Percentiles rank a stretch among this genome's conserved stretches.
phyloP scores from a whole-genome alignment of 2,113 vertebrate species.

The Zingel zingel region DNA sequence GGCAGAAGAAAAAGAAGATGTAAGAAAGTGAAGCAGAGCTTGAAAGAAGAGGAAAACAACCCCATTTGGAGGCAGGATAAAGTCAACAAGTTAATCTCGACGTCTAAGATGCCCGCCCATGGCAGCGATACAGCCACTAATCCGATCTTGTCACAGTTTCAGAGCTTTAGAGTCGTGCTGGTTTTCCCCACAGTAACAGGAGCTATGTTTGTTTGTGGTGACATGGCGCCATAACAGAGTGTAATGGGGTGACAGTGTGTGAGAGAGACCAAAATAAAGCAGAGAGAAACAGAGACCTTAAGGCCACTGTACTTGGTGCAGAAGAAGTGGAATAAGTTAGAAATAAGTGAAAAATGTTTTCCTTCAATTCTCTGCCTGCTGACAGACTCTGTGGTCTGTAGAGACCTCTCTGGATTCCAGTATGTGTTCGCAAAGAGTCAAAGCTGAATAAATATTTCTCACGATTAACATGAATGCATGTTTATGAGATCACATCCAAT shows the following conservation, averaged over 20 bases:
- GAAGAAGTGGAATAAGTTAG: slow-evolving; percentile 17
- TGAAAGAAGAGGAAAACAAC: background rate
- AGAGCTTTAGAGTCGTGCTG: slow-evolving; percentile 18
- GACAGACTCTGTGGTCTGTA: background rate
- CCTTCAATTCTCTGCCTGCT: background rate
- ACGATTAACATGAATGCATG: background rate
- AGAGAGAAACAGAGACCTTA: slow-evolving; percentile 34
- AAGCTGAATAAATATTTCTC: background rate
- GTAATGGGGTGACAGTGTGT: slow-evolving; percentile 51
- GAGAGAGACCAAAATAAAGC: slow-evolving; percentile 46
- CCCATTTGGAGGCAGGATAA: background rate
- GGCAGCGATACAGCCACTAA: slow-evolving; percentile 37
- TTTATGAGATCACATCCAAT: background rate
- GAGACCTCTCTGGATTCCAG: background rate
- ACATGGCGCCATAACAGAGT: slow-evolving; percentile 56
- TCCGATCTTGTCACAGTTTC: slow-evolving; percentile 53
- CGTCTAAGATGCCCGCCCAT: slow-evolving; percentile 18
- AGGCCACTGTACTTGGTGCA: slow-evolving; percentile 13
- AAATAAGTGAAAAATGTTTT: slow-evolving; percentile 15
- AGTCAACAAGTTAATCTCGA: slow-evolving; percentile 13
- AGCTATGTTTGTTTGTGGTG: slow-evolving; percentile 71
- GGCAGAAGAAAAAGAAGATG: background rate
- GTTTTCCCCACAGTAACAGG: slow-evolving; percentile 59
- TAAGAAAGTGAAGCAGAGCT: background rate
- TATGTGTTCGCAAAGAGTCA: background rate